Conservation (phyloP, 2,797 vertebrate genomes). For the Synaphobranchus kaupii region DNA sequence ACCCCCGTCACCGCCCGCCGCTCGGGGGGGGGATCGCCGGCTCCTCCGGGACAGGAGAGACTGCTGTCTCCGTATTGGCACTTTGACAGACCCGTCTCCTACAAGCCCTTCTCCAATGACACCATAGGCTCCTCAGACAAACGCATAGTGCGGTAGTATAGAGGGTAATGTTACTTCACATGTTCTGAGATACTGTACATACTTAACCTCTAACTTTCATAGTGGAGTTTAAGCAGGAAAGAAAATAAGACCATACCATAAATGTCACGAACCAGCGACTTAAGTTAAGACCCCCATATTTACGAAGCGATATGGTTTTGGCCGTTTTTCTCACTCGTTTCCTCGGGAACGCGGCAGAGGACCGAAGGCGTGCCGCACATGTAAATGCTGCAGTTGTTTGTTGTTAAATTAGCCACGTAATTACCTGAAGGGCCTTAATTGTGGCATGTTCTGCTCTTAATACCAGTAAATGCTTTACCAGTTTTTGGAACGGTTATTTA, state of each 20-base stretch:
- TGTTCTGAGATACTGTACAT: not conserved
- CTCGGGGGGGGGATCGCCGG: constrained; percentile 29
- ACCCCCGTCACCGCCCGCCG: constrained; percentile 33
- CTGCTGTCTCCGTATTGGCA: constrained; percentile 26
- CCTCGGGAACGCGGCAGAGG: not conserved
- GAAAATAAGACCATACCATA: no score
- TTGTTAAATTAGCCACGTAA: constrained; percentile 83
- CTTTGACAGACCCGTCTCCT: constrained; percentile 28
- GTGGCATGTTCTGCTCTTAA: constrained; percentile 72
- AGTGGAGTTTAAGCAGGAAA: not conserved
- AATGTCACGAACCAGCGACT: constrained; percentile 39
- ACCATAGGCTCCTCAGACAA: not conserved
- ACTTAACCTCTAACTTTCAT: not conserved
- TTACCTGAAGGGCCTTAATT: constrained; percentile 81
- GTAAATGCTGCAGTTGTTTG: constrained; percentile 70
- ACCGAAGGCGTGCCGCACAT: constrained; percentile 55
- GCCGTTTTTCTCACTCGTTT: not conserved
- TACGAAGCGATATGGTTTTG: not conserved
- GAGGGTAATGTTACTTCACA: not conserved
- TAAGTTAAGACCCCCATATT: constrained; percentile 40
- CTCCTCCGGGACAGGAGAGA: constrained; percentile 35
- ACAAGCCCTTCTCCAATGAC: not conserved
- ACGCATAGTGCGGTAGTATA: not conserved
- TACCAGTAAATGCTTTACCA: constrained; percentile 72
- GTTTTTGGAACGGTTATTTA: constrained; percentile 71